phyloP scores from a whole-genome alignment of 1,140 invertebrate species.

The Zaprionus tsacasi region DNA sequence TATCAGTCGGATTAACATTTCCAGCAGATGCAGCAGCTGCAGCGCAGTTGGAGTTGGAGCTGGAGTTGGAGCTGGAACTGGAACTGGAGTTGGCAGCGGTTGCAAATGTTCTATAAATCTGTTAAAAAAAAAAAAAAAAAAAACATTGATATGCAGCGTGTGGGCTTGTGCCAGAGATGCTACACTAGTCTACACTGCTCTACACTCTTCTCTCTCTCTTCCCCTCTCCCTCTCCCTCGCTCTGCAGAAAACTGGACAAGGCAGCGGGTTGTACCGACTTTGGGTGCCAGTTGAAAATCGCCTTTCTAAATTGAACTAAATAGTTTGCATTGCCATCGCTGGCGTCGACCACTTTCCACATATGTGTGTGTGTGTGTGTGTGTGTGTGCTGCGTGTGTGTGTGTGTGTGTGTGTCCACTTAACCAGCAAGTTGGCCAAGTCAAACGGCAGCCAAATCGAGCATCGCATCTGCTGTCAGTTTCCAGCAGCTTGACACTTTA shows the following conservation, averaged over 20 bases:
- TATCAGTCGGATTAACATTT: conserved; percentile 43
- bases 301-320: conserved; percentile 83
- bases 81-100: background rate
- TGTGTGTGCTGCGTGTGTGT: background rate
- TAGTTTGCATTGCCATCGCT: conserved; percentile 63
- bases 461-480: conserved; percentile 23
- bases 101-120: conserved; percentile 40
- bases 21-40: background rate
- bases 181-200: conserved; percentile 1
- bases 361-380: background rate
- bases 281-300: conserved; percentile 68
- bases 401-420: conserved; percentile 2
- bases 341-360: conserved; percentile 64
- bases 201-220: background rate
- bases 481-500: conserved; percentile 14
- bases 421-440: conserved; percentile 7
- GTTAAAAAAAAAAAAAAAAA: background rate
- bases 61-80: background rate
- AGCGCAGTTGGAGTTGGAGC: background rate
- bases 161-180: background rate
- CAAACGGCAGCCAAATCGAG: conserved; percentile 8
- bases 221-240: background rate
- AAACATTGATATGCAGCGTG: background rate
- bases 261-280: conserved; percentile 28
- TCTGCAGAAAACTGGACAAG: conserved; percentile 28